Base-by-base conservation (phyloP, 2,888 invertebrate species). In the Blastobasis lacticolella region DNA sequence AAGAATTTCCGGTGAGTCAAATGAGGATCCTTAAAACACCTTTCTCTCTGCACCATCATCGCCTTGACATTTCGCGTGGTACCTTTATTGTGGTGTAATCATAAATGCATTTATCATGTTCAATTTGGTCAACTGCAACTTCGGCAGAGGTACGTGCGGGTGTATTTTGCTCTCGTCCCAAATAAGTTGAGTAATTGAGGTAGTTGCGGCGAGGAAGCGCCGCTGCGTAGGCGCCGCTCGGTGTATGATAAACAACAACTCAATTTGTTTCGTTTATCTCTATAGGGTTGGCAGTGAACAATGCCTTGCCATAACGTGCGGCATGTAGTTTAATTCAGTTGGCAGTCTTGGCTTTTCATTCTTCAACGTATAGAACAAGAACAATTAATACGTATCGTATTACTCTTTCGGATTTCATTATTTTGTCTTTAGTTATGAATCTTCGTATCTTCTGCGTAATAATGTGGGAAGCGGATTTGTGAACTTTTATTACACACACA, bases 231-330 rank as follows among this genome's bases (percentile, higher is more conserved):
- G 69, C 65, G 63, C 64, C 59, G 55, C 53, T 52, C 56, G 48
- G 40, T 49, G 42, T 50, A 63, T 71, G 69, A 71, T 70, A 69
- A 71, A 69, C 71, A 66, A 78, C 74, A 64, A 64, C 76, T 79
- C 74, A 78, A 81, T 81, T 76, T 75, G 64, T 67, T 64, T 59
- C 66, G 54, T 67, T 62, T 58, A 57, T 56, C 52, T 52, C 42
- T n/a, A 45, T 62, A 78, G 74, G 78, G 78, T 51, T 75, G 63
- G 8, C 65, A 10, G 43, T 49, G 43, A 23, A 23, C 23, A 23
- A 23, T 23, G 23, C 23, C 3, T 23, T 23, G 23, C 23, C 23
- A 23, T 23, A 23, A 23, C 23, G 23, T 23, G 23, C 23, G 23
- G 2, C 2, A 1, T 23, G 23, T 23, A 23, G 2, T 23, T 23